Conservation (phyloP, 2,113 vertebrate genomes). For the Onychostruthus taczanowskii region DNA sequence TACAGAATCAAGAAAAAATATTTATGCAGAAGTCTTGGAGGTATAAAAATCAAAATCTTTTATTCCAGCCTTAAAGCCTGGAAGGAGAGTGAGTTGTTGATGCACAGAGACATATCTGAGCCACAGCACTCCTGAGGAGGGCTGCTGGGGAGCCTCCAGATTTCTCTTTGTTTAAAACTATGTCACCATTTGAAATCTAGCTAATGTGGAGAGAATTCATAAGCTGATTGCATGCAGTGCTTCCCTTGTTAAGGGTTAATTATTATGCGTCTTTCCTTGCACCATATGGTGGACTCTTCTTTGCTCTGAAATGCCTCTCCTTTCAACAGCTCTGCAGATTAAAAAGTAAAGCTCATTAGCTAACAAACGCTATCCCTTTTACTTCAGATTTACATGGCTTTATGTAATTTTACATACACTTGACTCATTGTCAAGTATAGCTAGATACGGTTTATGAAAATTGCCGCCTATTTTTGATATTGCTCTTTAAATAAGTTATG, state of each 20-base stretch:
- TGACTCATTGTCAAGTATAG: not conserved
- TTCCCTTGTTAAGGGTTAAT: slow-evolving; percentile 54
- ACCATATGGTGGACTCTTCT: slow-evolving; percentile 36
- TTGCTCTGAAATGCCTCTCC: slow-evolving; percentile 24
- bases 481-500: not conserved
- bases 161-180: slow-evolving; percentile 22
- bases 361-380: not conserved
- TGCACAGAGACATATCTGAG: not conserved
- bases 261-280: slow-evolving; percentile 1
- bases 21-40: not conserved
- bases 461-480: not conserved
- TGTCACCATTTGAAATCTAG: slow-evolving; percentile 6
- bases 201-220: slow-evolving; percentile 25
- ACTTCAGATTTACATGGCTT: not conserved
- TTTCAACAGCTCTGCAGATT: slow-evolving; percentile 18
- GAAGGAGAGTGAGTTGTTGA: not conserved
- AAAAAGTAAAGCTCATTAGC: slow-evolving; percentile 37
- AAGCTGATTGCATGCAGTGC: not conserved
- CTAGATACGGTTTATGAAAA: not conserved
- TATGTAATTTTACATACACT: not conserved
- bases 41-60: not conserved
- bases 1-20: not conserved
- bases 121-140: not conserved
- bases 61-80: not conserved
- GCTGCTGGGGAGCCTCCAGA: not conserved